Base-by-base conservation (phyloP, 2,797 vertebrate genomes). In the Neostethus bicornis region DNA sequence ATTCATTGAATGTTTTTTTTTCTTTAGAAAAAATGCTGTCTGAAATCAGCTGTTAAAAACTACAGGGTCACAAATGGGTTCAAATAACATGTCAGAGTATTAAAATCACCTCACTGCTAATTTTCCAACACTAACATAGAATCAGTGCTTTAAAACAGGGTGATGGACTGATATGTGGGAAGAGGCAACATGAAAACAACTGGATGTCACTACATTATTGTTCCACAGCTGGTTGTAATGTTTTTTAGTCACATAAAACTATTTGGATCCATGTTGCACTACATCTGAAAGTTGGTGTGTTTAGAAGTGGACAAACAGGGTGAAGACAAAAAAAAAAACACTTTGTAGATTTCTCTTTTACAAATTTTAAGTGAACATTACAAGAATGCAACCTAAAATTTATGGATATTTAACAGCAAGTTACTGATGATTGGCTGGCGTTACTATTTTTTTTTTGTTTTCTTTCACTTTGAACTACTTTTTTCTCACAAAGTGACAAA, bases 261-360 rank as follows among this genome's bases (percentile, higher is more conserved):
- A 28, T 71, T 35, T 56, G 65, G 70, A 52, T 77, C 48, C 67
- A 69, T 53, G 52, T 83, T 83, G 84, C 83, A 86, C 83, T 82
- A 79, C 74, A 77, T 78, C 64, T 70, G 60, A 53, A 24, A 26
- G 43, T 72, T 50, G 52, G 54, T 31, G 59, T 56, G 44, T 29
- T 51, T 61, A 43, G 34, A 54, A 66, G 67, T 54, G 60, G 62
- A 52, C 58, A 77, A 37, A 82, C 78, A 73, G 80, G 79, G 75
- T 83, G 65, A 73, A 66, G 51, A 53, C 56, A 67, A 41, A 16
- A 48, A 55, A 53, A 56, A 67, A 41, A 16, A 48, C 55, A n/a
- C 21, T 74, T 59, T 57, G 56, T 51, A 59, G 29, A 26, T 29
- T 29, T 72, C 66, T 70, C 20, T 54, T 61, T 21, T 66, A 46